Percentiles rank a stretch among this genome's conserved stretches.
phyloP scores from a whole-genome alignment of 1,140 invertebrate species.

The Mercenaria mercenaria region DNA sequence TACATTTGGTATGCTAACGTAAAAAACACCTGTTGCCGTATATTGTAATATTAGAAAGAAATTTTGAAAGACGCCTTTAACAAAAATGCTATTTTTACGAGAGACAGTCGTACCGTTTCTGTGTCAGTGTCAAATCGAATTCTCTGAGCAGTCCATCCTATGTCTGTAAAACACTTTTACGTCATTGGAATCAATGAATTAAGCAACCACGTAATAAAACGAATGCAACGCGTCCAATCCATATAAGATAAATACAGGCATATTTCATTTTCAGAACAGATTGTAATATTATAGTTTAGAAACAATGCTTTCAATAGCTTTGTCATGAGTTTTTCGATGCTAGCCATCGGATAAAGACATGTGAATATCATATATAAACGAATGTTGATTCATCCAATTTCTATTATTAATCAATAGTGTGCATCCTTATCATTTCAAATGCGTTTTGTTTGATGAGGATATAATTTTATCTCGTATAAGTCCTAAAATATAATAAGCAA shows the following conservation, averaged over 20 bases:
- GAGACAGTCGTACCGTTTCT: too few species aligned
- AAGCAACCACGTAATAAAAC: neutral
- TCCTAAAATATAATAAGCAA: too few species aligned
- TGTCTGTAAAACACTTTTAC: too few species aligned
- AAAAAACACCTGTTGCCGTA: too few species aligned
- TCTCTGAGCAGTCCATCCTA: too few species aligned
- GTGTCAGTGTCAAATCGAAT: too few species aligned
- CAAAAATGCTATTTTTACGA: too few species aligned
- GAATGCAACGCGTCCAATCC: neutral
- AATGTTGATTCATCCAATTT: neutral
- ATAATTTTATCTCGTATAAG: too few species aligned
- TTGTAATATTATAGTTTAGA: too few species aligned
- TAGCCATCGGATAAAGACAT: neutral
- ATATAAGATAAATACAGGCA: neutral
- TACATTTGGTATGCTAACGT: too few species aligned
- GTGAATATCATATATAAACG: neutral
- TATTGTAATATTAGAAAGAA: too few species aligned
- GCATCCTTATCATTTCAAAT: neutral
- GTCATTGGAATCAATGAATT: neutral
- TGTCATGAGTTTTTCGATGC: neutral
- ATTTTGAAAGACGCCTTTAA: too few species aligned
- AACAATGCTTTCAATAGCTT: neutral
- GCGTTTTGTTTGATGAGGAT: neutral
- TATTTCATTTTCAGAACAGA: neutral
- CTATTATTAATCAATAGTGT: neutral